Evolutionary conservation across 1,140 invertebrate genomes (phyloP), one percentile per base, ranked within the genome.

Genomic region (Lasioglossum albipes): DNA sequence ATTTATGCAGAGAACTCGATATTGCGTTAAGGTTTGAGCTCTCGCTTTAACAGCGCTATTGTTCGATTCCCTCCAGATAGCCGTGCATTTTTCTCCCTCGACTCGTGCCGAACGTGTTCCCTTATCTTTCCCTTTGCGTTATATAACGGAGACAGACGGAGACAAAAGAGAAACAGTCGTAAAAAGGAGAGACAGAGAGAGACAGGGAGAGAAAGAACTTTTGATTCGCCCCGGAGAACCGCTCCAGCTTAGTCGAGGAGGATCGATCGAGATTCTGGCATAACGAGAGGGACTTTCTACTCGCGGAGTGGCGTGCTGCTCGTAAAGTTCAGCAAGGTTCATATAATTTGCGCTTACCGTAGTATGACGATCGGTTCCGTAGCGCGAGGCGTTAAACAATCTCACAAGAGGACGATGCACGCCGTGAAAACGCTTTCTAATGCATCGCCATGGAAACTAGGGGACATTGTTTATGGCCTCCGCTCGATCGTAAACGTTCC

Each of bases 211-310:
- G 16, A 42, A 20, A 31, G 54, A 75, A 68, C 52, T 74, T 82
- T 68, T 70, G 65, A 84, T 81, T 73, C 70, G 67, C 41, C 65
- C 66, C 13, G 20, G 9, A 75, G 72, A 71, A 59, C 62, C 36
- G 57, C 64, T 66, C 54, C 45, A 71, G 49, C 83, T 82, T 84
- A 45, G 65, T 67, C 78, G 80, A 79, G 75, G 86, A 73, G 84
- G 79, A 88, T 88, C 84, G 87, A 88, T 88, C 85, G 79, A 75
- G 83, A 87, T 88, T 85, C 75, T 76, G 76, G 83, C 75, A 79
- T 79, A 84, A 84, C 64, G 83, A 82, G 70, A 85, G 76, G 54
- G 71, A 87, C 86, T 88, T 87, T 88, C 87, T 87, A 87, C 79
- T 88, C 82, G 72, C 65, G 36, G 18, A 59, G 72, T 27, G 62